phyloP scores from a whole-genome alignment of 1,140 invertebrate genomes.

The Bradysia coprophila region DNA sequence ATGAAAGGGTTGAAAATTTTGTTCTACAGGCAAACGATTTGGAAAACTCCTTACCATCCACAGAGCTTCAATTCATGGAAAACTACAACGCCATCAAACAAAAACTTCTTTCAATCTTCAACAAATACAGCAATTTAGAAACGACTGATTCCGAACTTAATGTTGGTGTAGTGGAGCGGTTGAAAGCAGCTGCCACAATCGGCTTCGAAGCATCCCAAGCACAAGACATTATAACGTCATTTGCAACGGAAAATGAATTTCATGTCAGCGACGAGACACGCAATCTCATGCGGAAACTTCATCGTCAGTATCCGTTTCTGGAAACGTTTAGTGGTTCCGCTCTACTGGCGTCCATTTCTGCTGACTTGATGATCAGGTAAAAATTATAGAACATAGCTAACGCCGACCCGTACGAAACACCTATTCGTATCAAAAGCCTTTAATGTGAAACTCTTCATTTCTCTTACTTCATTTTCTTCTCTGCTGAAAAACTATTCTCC shows the following conservation, averaged over 20 bases:
- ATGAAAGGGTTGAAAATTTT: constrained; percentile 3
- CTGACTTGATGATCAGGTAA: constrained; percentile 17
- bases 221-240: constrained; percentile 20
- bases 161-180: constrained; percentile 16
- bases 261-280: constrained; percentile 11
- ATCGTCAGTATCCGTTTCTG: constrained; percentile 13
- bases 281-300: constrained; percentile 10
- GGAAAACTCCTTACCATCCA: constrained; percentile 19
- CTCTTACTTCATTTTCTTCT: too few relatives aligned
- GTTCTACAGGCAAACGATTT: constrained; percentile 26
- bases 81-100: constrained; percentile 22
- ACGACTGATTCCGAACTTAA: constrained; percentile 3
- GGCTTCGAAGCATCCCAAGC: constrained; percentile 16
- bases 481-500: too few relatives aligned
- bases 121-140: constrained; percentile 13
- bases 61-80: constrained; percentile 24
- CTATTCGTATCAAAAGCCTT: too few relatives aligned
- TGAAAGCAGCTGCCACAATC: constrained; percentile 15
- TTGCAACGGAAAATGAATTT: constrained; percentile 18
- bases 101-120: constrained; percentile 13
- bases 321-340: constrained; percentile 15
- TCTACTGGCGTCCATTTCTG: constrained; percentile 14
- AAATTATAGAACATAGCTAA: too few relatives aligned
- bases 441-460: too few relatives aligned
- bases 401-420: too few relatives aligned